Base-by-base conservation (phyloP, 2,797 vertebrate genomes). In the Octomys mimax region DNA sequence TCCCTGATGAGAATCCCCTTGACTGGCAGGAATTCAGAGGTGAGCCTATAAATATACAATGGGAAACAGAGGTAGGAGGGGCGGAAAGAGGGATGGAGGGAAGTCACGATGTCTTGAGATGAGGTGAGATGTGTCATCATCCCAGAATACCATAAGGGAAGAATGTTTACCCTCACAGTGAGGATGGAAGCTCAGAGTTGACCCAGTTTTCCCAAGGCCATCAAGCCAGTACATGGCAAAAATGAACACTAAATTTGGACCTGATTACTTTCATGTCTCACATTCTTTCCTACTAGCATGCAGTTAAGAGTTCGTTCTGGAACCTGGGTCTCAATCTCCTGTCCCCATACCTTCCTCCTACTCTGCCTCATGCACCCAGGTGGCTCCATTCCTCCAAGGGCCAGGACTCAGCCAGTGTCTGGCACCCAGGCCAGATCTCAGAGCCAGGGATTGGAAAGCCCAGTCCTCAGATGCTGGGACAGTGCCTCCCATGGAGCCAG, bases 251-350 rank as follows among this genome's bases (percentile, higher is more conserved):
- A 22, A 59, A 1, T 61, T 1, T 10, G 6, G 26, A 36, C 52
- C 24, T 57, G 31, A 68, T 21, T 39, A 10, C 54, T 28, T 82
- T 52, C 86, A 2, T 66, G 59, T 7, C 21, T 5, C 46, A 3
- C 2, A 9, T 6, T 24, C 71, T 49, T 75, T 14, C 14, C n/a
- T 4, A 46, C 1, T 8, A 24, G 2, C 5, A n/a, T 8, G 22
- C 1, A 2, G 59, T 21, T 24, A 39, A 84, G 77, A 75, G 54
- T 16, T 52, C 68, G 42, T 7, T 87, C 82, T 54, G 46, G 70
- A 78, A 26, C n/a, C 9, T 36, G 64, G n/a, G 64, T 62, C 24
- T 78, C 26, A 3, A n/a, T 19, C 4, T 80, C 71, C 71, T 71
- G 49, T 22, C 26, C 39, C 22, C 24, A 24, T 6, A 22, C 24